These are phyloP conservation scores for Tinamus guttatus DNA, from an alignment of 2,113 vertebrate species.

Conservation along the genomic window DNA sequence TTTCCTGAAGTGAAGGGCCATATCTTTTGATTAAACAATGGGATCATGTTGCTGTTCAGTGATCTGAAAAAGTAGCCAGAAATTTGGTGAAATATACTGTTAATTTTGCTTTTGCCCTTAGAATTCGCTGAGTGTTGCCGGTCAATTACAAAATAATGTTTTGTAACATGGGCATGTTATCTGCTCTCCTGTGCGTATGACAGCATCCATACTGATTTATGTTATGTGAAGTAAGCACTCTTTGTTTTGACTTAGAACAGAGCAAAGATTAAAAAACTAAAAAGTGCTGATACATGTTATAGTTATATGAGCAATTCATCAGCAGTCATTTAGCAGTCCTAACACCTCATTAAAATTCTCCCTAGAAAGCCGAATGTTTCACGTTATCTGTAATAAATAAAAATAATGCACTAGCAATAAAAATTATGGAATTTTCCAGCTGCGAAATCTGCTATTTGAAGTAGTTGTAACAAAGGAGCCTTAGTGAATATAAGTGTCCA, in stretches of 20 bases:
- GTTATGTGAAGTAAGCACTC: neutral
- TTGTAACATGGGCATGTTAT: neutral
- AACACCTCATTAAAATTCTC: neutral
- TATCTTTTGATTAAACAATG: neutral
- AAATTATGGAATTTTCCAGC: neutral
- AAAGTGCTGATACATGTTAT: neutral
- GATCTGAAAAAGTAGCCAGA: neutral
- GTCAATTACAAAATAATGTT: neutral
- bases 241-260: neutral
- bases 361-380: neutral
- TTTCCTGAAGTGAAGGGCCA: neutral
- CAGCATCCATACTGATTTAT: neutral
- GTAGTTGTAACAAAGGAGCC: neutral
- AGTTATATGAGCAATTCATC: neutral
- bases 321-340: neutral
- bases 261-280: neutral
- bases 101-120: neutral
- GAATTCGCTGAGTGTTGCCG: neutral
- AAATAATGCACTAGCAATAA: neutral
- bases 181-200: neutral
- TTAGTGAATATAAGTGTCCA: neutral
- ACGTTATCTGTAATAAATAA: neutral
- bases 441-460: neutral
- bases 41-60: neutral
- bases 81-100: neutral